These are phyloP conservation scores for Flexamia atlantica DNA, from an alignment of 2,888 invertebrate genomes.

Conservation along the genomic window DNA sequence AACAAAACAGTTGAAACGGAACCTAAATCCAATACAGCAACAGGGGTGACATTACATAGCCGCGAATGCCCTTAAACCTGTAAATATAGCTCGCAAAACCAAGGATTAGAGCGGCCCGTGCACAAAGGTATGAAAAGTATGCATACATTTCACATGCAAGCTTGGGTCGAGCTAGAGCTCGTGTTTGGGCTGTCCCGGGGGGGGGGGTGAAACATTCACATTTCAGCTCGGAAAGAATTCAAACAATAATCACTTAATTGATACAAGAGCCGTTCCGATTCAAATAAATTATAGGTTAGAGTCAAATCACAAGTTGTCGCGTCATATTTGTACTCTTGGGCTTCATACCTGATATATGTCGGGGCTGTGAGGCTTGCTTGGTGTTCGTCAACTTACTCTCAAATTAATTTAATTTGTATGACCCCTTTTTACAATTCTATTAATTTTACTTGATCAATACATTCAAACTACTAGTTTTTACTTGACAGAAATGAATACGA, in stretches of 20 bases:
- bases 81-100: conserved; percentile 34
- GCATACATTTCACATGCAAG: conserved; percentile 40
- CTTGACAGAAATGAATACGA: no score
- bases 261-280: not conserved
- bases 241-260: conserved; percentile 25
- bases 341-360: no score
- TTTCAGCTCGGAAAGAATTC: conserved; percentile 16
- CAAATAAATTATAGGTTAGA: not conserved
- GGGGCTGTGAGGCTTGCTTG: no score
- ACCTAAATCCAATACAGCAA: conserved; percentile 46
- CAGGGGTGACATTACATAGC: conserved; percentile 21
- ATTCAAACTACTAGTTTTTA: no score
- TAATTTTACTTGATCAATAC: no score
- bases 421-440: no score
- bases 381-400: no score
- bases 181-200: not conserved
- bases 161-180: conserved; percentile 2
- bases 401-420: no score
- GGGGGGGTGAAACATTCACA: not conserved
- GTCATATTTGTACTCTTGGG: not conserved
- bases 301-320: not conserved
- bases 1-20: conserved; percentile 33
- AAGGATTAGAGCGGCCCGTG: conserved; percentile 26
- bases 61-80: conserved; percentile 19
- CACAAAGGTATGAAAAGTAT: conserved; percentile 47